Base-by-base conservation (phyloP, 2,113 vertebrate genomes). In the Eonycteris spelaea region DNA sequence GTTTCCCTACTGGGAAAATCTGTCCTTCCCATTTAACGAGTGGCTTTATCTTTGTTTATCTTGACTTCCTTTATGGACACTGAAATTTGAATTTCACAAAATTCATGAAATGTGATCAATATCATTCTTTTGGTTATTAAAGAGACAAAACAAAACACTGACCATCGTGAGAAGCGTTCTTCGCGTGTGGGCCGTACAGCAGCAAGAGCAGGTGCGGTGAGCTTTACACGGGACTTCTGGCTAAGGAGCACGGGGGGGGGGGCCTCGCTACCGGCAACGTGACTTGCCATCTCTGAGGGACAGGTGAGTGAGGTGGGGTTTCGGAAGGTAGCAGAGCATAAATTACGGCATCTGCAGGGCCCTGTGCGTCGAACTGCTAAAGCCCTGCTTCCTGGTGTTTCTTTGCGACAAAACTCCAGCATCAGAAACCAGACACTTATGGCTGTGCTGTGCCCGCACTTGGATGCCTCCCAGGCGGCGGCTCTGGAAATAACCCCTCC, bases 401-500 rank as follows among this genome's bases (percentile, higher is more conserved):
- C 55, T 73, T 22, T 45, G 70, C 61, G 88, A 30, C 68, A 38
- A 33, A 90, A 75, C 13, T 18, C 68, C 53, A 16, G 83, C 75
- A 0, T 70, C 78, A 7, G 85, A 77, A 75, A 80, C 18, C 82
- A 11, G 65, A 92, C 75, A 40, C 61, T 12, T 0, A 6, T 0
- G 40, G 35, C 77, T 1, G 15, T 1, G 45, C 86, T 78, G 57
- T 0, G 38, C 16, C 40, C 73, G 71, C 79, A 7, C 77, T 28
- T 14, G 78, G 73, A 30, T 30, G 57, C 87, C 48, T 51, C 51
- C 51, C 14, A 15, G 15, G 14, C 51, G 7, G 0, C 40, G 0
- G 24, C 67, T 85, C 95, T 88, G 82, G 92, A 97, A 96, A 95
- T 92, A 95, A 45, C 74, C 59, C 61, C 80, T 95, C 94, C 90